These are phyloP conservation scores for Sebastes miniatus DNA, from an alignment of 2,797 vertebrate species.

Conservation along the genomic window DNA sequence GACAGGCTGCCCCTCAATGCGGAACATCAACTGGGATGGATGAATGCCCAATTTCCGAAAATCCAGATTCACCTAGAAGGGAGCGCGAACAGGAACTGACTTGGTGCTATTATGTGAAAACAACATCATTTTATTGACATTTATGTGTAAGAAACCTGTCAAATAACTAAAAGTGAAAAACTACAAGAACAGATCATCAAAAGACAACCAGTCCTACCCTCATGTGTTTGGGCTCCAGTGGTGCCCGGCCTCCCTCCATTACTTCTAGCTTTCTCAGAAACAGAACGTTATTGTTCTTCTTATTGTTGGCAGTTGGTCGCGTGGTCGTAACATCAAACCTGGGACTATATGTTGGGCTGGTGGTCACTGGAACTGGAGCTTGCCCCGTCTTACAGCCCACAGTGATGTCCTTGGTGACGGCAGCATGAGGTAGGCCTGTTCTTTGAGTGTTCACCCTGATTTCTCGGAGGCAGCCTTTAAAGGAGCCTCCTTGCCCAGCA, in stretches of 20 bases:
- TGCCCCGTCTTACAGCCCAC: conserved; percentile 81
- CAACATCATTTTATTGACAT: neutral
- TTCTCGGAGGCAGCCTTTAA: conserved; percentile 89
- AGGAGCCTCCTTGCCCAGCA: conserved; percentile 80
- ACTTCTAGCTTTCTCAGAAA: conserved; percentile 85
- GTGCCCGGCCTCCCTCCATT: conserved; percentile 83
- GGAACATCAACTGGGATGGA: conserved; percentile 87
- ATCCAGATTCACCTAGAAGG: conserved; percentile 80
- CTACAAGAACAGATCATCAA: neutral
- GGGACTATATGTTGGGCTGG: conserved; percentile 16
- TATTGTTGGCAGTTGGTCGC: conserved; percentile 22
- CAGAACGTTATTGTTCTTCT: conserved; percentile 70
- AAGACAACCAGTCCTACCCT: conserved; percentile 62
- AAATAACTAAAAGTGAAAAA: neutral
- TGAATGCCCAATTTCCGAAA: conserved; percentile 83
- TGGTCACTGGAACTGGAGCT: neutral
- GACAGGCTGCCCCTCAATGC: conserved; percentile 81
- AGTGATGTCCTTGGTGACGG: conserved; percentile 87
- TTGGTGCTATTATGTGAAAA: neutral
- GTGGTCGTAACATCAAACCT: conserved; percentile 37
- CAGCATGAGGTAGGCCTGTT: conserved; percentile 83
- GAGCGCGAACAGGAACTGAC: neutral
- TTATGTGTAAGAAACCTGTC: neutral
- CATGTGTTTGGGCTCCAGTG: conserved; percentile 86
- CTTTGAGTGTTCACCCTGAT: conserved; percentile 82